These are phyloP conservation scores for Drosophila colorata DNA, from an alignment of 2,888 invertebrate species.

Conservation along the genomic window DNA sequence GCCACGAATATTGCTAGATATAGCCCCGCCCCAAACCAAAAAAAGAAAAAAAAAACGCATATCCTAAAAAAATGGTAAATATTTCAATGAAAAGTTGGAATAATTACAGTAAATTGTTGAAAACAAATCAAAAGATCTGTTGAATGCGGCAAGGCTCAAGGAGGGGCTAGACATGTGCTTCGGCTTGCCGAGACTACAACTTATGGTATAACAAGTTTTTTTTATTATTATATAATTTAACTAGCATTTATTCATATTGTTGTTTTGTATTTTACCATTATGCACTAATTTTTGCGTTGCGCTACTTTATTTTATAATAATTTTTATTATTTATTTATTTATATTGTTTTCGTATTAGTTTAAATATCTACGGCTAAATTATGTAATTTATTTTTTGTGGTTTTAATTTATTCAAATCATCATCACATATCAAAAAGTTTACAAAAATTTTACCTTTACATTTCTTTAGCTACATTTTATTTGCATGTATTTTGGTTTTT, in stretches of 20 bases:
- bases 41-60: not conserved
- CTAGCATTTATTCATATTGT: constrained; percentile 40
- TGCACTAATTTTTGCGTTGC: constrained; percentile 65
- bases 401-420: constrained; percentile 81
- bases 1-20: constrained; percentile 77
- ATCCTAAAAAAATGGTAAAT: not conserved
- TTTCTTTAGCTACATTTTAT: constrained; percentile 65
- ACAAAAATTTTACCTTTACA: constrained; percentile 68
- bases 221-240: constrained; percentile 36
- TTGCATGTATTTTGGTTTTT: constrained; percentile 32
- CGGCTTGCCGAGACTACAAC: constrained; percentile 68
- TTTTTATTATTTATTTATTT: constrained; percentile 8
- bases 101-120: not conserved
- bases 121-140: constrained; percentile 51
- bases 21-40: constrained; percentile 19
- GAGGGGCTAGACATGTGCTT: constrained; percentile 53
- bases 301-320: constrained; percentile 54
- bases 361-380: constrained; percentile 68
- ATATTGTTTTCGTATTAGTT: constrained; percentile 50
- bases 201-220: constrained; percentile 67
- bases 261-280: constrained; percentile 27
- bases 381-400: constrained; percentile 57
- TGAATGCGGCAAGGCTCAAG: constrained; percentile 13
- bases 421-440: constrained; percentile 83
- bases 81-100: not conserved